Evolutionary conservation across 1,140 invertebrate genomes (phyloP), one percentile per base, ranked within the genome.

Genomic region (Aphis craccivora): DNA sequence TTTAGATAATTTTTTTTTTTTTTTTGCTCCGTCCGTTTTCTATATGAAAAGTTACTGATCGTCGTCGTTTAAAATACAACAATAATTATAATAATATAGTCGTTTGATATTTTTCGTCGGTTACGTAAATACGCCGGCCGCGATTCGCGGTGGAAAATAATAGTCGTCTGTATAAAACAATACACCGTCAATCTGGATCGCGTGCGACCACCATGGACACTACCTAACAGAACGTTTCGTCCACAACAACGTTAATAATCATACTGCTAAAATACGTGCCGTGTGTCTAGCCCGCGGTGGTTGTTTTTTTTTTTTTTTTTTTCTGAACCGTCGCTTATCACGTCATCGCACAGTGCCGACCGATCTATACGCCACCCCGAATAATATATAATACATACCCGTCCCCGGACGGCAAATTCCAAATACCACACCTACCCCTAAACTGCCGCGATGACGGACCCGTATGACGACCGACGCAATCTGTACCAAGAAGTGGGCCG

Each of bases 191-290:
- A 35, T 76, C 60, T 76, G 60, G 35, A 25, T n/a, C 67, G n/a
- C 53, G 45, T 48, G 43, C 30, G n/a, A 51, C 37, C 81, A 86
- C 91, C 81, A 93, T 93, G 91, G 91, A 93, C 91, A 93, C 91
- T 67, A 93, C 91, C 91, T 93, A 93, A 91, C 25, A 25, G 86
- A 87, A 89, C n/a, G n/a, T 84, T 30, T 86, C 40, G 40, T 43
- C 30, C 40, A 11, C 37, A 30, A 45, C 25, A 43, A 9, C 40
- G 25, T 86, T 18, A 18, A 51, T 51, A 51, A 51, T 20, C 48
- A 3, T 51, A 51, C 48, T 14, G 30, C 60, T 35, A 83, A 37
- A 40, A 22, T 18, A 25, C 43, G 83, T 30, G 22, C 40, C 48
- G 87, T 9, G n/a, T 35, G 35, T 4, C 14, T 23, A 14, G 30